These are phyloP conservation scores for Sandelia bainsii DNA, from an alignment of 2,797 vertebrate genomes.

Conservation along the genomic window DNA sequence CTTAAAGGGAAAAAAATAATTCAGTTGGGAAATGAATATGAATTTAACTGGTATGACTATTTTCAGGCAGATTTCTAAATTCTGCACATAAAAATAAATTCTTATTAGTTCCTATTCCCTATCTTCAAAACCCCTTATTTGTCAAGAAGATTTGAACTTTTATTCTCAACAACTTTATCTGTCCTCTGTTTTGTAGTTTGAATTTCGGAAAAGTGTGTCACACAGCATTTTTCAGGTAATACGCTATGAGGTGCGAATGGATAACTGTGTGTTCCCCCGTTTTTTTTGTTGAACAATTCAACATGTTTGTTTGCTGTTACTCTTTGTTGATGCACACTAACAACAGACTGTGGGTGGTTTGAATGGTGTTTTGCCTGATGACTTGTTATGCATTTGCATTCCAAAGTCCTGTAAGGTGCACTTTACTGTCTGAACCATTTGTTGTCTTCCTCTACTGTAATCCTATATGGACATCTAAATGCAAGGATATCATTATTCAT, in stretches of 20 bases:
- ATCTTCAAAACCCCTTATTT: background rate
- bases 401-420: conserved; percentile 41
- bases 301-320: conserved; percentile 37
- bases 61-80: no score
- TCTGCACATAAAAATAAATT: background rate
- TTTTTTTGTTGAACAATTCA: conserved; percentile 29
- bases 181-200: conserved; percentile 72
- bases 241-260: conserved; percentile 16
- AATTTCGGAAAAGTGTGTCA: conserved; percentile 76
- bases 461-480: conserved; percentile 22
- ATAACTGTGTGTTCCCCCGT: conserved; percentile 28
- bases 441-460: conserved; percentile 32
- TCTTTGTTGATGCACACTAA: conserved; percentile 48
- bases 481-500: conserved; percentile 4
- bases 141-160: background rate
- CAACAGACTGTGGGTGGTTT: conserved; percentile 54
- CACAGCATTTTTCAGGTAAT: conserved; percentile 74
- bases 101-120: background rate
- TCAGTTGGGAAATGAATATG: background rate
- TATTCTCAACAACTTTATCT: conserved; percentile 37
- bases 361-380: conserved; percentile 55
- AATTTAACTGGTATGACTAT: no score
- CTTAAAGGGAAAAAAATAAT: background rate
- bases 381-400: conserved; percentile 61
- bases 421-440: conserved; percentile 39